phyloP scores from a whole-genome alignment of 2,888 invertebrate genomes.

The Eurytoma californica region DNA sequence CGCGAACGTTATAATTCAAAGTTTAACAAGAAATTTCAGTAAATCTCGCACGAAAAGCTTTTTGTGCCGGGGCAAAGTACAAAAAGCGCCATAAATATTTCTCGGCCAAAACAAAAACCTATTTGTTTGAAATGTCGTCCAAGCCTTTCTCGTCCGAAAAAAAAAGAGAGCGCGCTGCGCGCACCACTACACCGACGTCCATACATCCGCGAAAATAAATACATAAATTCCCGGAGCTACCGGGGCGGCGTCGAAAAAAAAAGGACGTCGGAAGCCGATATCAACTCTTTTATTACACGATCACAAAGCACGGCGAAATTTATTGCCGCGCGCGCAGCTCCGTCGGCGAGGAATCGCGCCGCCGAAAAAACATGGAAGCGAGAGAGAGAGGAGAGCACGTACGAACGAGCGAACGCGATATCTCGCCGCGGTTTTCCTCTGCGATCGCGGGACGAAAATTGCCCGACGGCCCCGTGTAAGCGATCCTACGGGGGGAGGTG shows the following conservation, averaged over 20 bases:
- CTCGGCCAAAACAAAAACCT: constrained; percentile 1
- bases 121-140: constrained; percentile 8
- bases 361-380: not conserved
- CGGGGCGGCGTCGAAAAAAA: constrained; percentile 23
- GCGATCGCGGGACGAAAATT: constrained; percentile 61
- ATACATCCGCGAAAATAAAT: constrained; percentile 49
- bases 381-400: not conserved
- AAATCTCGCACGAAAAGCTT: not conserved
- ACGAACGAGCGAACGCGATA: no score
- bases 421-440: no score
- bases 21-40: no score
- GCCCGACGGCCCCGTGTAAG: constrained; percentile 58
- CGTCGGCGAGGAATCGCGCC: constrained; percentile 7
- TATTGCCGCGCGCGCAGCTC: constrained; percentile 35
- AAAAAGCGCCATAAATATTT: constrained; percentile 20
- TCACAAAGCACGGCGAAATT: constrained; percentile 45
- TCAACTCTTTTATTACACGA: constrained; percentile 49
- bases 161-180: not conserved
- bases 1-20: no score
- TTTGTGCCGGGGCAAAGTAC: not conserved
- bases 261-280: constrained; percentile 23
- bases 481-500: not conserved
- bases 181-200: not conserved
- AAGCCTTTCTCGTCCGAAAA: not conserved
- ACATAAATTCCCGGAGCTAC: constrained; percentile 48